Evolutionary conservation across 2,888 invertebrate genomes (phyloP).

Genomic region (Deilephila elpenor): DNA sequence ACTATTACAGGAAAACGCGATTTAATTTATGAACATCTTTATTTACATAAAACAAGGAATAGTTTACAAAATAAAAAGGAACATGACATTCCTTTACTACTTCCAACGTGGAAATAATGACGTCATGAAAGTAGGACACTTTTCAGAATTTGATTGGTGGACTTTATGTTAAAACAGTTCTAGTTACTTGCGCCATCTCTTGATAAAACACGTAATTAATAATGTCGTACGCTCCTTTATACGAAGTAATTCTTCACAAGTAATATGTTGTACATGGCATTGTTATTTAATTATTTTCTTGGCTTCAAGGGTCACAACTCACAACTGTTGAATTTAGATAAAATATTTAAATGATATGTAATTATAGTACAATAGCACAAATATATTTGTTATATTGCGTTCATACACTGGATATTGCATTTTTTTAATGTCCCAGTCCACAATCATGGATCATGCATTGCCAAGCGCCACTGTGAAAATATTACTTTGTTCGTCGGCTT

Average conservation of each 20-base stretch:
- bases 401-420: not conserved
- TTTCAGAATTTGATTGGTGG: slow-evolving; percentile 73
- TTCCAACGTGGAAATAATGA: slow-evolving; percentile 88
- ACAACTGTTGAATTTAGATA: no score
- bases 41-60: slow-evolving; percentile 52
- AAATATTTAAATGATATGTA: no score
- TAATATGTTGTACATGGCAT: no score
- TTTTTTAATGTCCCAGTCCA: no score
- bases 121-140: slow-evolving; percentile 83
- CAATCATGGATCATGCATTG: no score
- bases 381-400: not conserved
- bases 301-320: no score
- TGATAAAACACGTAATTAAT: slow-evolving; percentile 28
- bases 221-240: slow-evolving; percentile 37
- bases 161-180: slow-evolving; percentile 58
- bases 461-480: no score
- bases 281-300: no score
- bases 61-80: slow-evolving; percentile 65
- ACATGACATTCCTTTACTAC: slow-evolving; percentile 76
- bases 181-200: slow-evolving; percentile 62
- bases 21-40: slow-evolving; percentile 47
- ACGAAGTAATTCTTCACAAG: slow-evolving; percentile 34
- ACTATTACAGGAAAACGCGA: slow-evolving; percentile 38
- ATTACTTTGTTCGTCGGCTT: no score
- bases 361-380: no score